These are phyloP conservation scores for Cotesia chilonis DNA, from an alignment of 1,140 invertebrate genomes.

Conservation along the genomic window DNA sequence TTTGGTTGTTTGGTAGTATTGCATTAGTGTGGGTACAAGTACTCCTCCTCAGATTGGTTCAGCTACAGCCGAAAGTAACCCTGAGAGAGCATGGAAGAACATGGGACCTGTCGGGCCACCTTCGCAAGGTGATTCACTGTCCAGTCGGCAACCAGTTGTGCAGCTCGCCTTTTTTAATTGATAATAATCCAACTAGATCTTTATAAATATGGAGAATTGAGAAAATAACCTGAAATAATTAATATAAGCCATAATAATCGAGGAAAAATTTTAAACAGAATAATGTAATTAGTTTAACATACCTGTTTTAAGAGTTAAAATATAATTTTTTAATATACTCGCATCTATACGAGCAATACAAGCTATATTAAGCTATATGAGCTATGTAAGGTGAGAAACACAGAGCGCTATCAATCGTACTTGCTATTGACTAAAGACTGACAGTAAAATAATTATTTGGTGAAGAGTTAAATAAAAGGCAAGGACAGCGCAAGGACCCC, in stretches of 20 bases:
- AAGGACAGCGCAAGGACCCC: slow-evolving; percentile 31
- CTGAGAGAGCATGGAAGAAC: slow-evolving; percentile 1
- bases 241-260: no score
- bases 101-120: slow-evolving; percentile 50
- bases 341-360: no score
- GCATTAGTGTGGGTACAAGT: slow-evolving; percentile 26
- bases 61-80: slow-evolving; percentile 11
- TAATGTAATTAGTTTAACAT: no score
- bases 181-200: slow-evolving; percentile 6
- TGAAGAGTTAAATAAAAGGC: slow-evolving; percentile 10
- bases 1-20: slow-evolving; percentile 7
- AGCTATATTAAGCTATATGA: no score
- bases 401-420: neutral
- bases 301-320: no score
- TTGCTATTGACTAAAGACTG: neutral
- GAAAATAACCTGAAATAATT: no score
- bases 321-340: no score
- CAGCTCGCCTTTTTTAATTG: slow-evolving; percentile 22
- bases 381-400: no score
- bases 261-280: no score
- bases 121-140: slow-evolving; percentile 60
- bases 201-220: no score
- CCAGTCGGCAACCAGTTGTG: slow-evolving; percentile 19
- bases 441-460: slow-evolving; percentile 17
- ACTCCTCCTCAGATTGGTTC: slow-evolving; percentile 35